Conservation (phyloP, 1,140 invertebrate genomes). For the Panulirus ornatus region DNA sequence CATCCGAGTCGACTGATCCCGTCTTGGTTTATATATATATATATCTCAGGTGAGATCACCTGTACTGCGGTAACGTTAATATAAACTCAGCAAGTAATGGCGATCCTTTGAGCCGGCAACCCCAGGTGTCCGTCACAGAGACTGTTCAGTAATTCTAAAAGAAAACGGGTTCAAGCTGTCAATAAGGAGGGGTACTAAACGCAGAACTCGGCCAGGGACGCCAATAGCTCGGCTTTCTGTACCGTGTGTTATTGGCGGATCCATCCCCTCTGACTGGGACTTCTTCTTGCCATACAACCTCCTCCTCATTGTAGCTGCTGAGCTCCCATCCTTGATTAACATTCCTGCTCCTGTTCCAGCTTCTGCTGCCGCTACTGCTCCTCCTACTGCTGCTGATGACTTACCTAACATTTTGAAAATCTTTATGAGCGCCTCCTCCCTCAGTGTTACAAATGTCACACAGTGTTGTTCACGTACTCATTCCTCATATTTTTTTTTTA, state of each 20-base stretch:
- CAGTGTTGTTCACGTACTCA: neutral
- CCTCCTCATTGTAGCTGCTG: slow-evolving; percentile 46
- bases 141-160: slow-evolving; percentile 1
- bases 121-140: neutral
- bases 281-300: slow-evolving; percentile 62
- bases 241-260: slow-evolving; percentile 50
- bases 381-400: slow-evolving; percentile 37
- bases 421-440: slow-evolving; percentile 7
- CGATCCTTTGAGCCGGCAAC: neutral
- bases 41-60: too few species aligned
- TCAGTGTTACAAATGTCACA: neutral
- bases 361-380: slow-evolving; percentile 24
- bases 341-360: neutral
- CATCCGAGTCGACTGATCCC: too few species aligned
- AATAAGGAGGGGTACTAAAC: slow-evolving; percentile 19
- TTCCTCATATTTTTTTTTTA: neutral
- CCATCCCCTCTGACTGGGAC: slow-evolving; percentile 57
- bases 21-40: too few species aligned
- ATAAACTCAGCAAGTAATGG: neutral
- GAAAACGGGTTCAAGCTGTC: slow-evolving; percentile 29
- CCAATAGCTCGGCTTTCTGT: neutral
- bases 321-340: slow-evolving; percentile 39
- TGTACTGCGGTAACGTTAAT: too few species aligned
- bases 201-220: neutral
- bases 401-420: slow-evolving; percentile 54